Conservation (phyloP, 2,797 vertebrate species). For the Spizella passerina region DNA sequence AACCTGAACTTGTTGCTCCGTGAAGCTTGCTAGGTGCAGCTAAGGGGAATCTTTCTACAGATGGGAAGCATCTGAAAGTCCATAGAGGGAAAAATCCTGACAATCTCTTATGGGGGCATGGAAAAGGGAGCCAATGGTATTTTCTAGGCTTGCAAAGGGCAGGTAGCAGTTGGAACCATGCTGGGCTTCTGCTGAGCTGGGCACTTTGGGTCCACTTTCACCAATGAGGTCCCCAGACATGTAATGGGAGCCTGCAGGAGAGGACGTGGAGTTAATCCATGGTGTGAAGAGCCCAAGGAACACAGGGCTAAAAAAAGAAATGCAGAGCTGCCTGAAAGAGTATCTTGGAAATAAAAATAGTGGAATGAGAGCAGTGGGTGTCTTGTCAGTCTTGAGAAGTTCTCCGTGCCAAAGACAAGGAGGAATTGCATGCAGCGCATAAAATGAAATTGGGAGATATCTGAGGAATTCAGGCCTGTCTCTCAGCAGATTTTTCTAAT, state of each 20-base stretch:
- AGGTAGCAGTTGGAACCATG: slow-evolving; percentile 11
- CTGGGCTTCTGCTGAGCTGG: slow-evolving; percentile 24
- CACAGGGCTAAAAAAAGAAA: slow-evolving; percentile 72
- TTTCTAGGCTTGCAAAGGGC: background rate
- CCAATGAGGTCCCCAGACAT: background rate
- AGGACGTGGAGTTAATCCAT: slow-evolving; percentile 58
- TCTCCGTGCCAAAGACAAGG: slow-evolving; percentile 59
- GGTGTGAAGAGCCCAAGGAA: slow-evolving; percentile 59
- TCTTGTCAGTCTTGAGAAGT: slow-evolving; percentile 68
- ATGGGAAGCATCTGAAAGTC: background rate
- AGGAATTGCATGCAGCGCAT: slow-evolving; percentile 63
- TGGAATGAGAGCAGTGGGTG: slow-evolving; percentile 70
- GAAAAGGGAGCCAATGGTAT: background rate
- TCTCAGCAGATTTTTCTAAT: slow-evolving; percentile 63
- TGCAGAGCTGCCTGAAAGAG: slow-evolving; percentile 69
- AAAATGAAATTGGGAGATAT: slow-evolving; percentile 63
- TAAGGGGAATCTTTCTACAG: background rate
- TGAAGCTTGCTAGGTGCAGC: background rate
- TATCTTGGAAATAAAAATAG: slow-evolving; percentile 77
- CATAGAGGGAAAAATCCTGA: slow-evolving; percentile 1
- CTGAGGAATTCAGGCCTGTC: slow-evolving; percentile 63
- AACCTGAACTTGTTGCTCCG: background rate
- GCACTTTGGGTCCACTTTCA: background rate
- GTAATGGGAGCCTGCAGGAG: slow-evolving; percentile 42
- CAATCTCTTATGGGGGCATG: background rate